phyloP scores from a whole-genome alignment of 2,888 invertebrate species.

The Dyspetes luteomarginatus region DNA sequence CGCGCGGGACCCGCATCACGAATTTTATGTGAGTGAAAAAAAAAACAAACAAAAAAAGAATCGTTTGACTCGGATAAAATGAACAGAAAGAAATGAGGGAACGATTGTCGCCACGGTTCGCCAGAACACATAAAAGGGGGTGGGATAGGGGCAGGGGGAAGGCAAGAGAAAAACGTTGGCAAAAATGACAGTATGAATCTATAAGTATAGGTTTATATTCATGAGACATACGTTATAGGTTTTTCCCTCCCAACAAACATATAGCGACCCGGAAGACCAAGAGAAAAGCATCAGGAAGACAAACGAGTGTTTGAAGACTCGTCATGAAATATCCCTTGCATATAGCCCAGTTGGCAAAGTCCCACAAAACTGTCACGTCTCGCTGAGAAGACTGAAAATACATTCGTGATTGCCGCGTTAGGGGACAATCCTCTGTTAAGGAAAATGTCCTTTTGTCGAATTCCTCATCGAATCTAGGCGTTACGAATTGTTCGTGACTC shows the following conservation, averaged over 20 bases:
- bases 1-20: background rate
- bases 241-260: background rate
- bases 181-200: constrained; percentile 4
- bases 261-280: constrained; percentile 8
- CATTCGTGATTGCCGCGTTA: constrained; percentile 59
- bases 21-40: background rate
- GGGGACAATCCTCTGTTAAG: background rate
- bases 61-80: constrained; percentile 26
- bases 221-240: background rate
- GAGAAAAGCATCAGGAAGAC: constrained; percentile 67
- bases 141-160: background rate
- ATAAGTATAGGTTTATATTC: background rate
- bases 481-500: background rate
- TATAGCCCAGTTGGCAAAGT: constrained; percentile 69
- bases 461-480: constrained; percentile 14
- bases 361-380: constrained; percentile 67
- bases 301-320: constrained; percentile 76
- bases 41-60: constrained; percentile 2
- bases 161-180: constrained; percentile 7
- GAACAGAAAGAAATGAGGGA: background rate
- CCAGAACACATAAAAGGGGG: background rate
- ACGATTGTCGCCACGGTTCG: constrained; percentile 32
- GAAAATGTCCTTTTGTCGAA: constrained; percentile 17
- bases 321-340: constrained; percentile 72
- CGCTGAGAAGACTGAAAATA: constrained; percentile 68